Conservation (phyloP, 2,888 invertebrate genomes). For the Oscheius sp. region DNA sequence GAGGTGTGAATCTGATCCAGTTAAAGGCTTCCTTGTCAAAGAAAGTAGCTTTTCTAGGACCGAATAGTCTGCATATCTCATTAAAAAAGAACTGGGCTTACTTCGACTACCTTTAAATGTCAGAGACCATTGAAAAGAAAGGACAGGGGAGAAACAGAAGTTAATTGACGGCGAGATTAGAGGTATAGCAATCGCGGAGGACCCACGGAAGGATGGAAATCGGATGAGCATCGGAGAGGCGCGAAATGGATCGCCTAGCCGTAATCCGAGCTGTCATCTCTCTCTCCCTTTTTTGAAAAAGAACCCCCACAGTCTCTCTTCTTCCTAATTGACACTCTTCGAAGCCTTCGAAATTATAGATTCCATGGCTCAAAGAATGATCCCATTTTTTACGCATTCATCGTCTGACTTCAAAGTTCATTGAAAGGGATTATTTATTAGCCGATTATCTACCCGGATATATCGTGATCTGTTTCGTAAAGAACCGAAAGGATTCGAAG, state of each 20-base stretch:
- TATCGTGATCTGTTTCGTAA: slow-evolving; percentile 14
- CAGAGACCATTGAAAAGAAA: not conserved
- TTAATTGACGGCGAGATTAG: not conserved
- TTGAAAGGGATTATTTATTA: no score
- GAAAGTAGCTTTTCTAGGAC: not conserved
- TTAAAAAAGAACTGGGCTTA: not conserved
- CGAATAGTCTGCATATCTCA: not conserved
- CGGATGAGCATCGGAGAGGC: not conserved
- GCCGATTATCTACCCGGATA: no score
- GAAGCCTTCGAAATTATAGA: no score
- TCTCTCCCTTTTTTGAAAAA: no score
- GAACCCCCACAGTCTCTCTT: no score
- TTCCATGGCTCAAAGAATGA: no score
- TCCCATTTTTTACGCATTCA: slow-evolving; percentile 19
- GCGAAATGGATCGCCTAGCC: not conserved
- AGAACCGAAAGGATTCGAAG: slow-evolving; percentile 14
- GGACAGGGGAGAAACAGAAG: not conserved
- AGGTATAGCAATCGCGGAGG: not conserved
- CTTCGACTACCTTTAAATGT: not conserved
- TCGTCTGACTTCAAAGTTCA: no score
- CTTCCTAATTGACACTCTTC: no score
- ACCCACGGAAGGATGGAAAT: not conserved
- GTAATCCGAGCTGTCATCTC: slow-evolving; percentile 3
- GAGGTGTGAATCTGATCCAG: slow-evolving; percentile 12
- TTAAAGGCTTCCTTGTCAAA: not conserved